Percentiles rank a stretch among this genome's conserved stretches.
Conservation (phyloP, 2,113 vertebrate species). For the Tetraodon nigroviridis region DNA sequence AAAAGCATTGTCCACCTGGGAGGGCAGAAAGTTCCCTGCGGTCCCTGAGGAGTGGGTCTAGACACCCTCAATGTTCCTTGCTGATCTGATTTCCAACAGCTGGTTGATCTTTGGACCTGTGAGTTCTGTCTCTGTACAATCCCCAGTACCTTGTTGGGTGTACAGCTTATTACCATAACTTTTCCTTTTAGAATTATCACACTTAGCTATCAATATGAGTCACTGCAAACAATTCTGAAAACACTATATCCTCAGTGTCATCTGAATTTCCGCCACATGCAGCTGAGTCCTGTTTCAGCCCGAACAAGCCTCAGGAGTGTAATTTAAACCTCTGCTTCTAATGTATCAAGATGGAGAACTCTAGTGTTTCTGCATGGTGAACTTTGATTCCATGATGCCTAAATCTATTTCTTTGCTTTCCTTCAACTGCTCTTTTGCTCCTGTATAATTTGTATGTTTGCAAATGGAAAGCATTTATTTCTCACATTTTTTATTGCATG, state of each 20-base stretch:
- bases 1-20: too few relatives aligned
- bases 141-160: too few relatives aligned
- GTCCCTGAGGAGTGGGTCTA: too few relatives aligned
- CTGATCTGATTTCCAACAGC: too few relatives aligned
- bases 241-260: neutral
- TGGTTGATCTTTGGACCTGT: too few relatives aligned
- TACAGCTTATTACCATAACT: too few relatives aligned
- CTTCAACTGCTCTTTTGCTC: conserved; percentile 19
- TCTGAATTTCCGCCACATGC: neutral
- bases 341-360: conserved; percentile 49
- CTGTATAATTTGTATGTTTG: conserved; percentile 49
- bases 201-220: too few relatives aligned
- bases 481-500: conserved; percentile 25
- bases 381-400: conserved; percentile 46
- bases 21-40: too few relatives aligned
- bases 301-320: conserved; percentile 16
- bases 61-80: too few relatives aligned
- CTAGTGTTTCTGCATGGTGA: conserved; percentile 45
- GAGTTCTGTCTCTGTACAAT: too few relatives aligned
- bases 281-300: neutral
- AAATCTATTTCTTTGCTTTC: conserved; percentile 27
- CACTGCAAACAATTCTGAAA: too few relatives aligned
- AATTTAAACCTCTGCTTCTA: conserved; percentile 27
- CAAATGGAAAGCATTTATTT: conserved; percentile 30
- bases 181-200: too few relatives aligned